Conservation (phyloP, 2,113 vertebrate species). For the Sebastes schlegelii region DNA sequence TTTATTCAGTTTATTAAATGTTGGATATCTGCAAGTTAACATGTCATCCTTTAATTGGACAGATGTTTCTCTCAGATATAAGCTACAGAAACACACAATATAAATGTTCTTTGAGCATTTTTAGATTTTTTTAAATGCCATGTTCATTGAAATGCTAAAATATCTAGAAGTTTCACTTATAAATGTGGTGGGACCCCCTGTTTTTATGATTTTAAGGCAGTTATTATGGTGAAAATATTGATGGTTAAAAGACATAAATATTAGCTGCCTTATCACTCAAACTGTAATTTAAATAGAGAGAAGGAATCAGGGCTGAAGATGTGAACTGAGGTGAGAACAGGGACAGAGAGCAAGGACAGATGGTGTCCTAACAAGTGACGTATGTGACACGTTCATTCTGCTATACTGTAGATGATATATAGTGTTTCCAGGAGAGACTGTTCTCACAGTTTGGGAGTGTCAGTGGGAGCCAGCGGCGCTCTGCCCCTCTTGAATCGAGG, state of each 20-base stretch:
- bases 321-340: conserved; percentile 8
- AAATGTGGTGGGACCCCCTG: not conserved
- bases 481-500: conserved; percentile 80
- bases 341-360: conserved; percentile 2
- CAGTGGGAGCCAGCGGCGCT: conserved; percentile 93
- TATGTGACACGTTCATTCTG: conserved; percentile 19
- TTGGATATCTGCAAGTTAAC: not conserved
- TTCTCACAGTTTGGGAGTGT: conserved; percentile 92
- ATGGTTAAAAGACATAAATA: no score
- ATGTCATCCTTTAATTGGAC: not conserved
- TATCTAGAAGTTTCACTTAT: not conserved
- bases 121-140: not conserved
- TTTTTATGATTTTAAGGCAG: not conserved
- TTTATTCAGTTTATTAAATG: not conserved
- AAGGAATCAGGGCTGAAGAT: not conserved
- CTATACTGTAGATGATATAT: not conserved
- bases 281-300: no score
- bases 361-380: not conserved
- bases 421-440: conserved; percentile 49
- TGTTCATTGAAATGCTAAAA: not conserved
- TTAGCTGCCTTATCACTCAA: no score
- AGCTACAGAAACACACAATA: not conserved
- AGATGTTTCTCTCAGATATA: not conserved
- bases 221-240: no score
- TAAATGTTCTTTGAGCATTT: not conserved